These are phyloP conservation scores for Sylvilagus bachmani DNA, from an alignment of 2,113 vertebrate genomes.

Conservation along the genomic window DNA sequence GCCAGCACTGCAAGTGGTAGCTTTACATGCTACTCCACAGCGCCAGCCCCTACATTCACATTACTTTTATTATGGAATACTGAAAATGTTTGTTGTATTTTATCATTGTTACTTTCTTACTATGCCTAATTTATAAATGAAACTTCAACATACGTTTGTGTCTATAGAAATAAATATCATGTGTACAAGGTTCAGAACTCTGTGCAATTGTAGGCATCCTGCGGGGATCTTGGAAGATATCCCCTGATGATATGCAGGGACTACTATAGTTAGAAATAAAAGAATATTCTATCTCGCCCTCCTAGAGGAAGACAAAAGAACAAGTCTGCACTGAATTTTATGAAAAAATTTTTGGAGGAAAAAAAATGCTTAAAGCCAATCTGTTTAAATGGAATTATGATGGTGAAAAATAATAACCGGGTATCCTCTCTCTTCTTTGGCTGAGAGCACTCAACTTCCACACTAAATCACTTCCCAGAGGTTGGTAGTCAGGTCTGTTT, in stretches of 20 bases:
- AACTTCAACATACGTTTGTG: not conserved
- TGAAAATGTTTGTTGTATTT: not conserved
- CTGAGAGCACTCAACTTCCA: not conserved
- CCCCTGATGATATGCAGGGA: not conserved
- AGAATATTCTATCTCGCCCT: not conserved
- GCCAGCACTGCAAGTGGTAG: too few species aligned
- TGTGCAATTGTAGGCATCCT: not conserved
- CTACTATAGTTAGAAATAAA: not conserved
- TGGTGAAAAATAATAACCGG: not conserved
- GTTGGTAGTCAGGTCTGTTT: not conserved
- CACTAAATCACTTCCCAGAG: not conserved
- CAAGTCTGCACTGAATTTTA: not conserved
- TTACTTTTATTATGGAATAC: not conserved
- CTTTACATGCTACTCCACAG: too few species aligned
- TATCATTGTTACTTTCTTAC: not conserved
- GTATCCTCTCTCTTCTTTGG: not conserved
- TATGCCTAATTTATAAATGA: not conserved
- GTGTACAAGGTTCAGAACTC: accelerated
- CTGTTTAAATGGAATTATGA: not conserved
- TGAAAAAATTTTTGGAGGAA: not conserved
- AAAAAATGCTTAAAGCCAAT: not conserved
- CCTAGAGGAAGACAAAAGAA: not conserved
- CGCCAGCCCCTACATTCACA: too few species aligned
- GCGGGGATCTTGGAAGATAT: not conserved
- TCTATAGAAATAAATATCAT: not conserved